Evolutionary conservation across 2,888 invertebrate species (phyloP), one percentile per base, ranked within the genome.

Genomic region (Lasioglossum pauxillum): DNA sequence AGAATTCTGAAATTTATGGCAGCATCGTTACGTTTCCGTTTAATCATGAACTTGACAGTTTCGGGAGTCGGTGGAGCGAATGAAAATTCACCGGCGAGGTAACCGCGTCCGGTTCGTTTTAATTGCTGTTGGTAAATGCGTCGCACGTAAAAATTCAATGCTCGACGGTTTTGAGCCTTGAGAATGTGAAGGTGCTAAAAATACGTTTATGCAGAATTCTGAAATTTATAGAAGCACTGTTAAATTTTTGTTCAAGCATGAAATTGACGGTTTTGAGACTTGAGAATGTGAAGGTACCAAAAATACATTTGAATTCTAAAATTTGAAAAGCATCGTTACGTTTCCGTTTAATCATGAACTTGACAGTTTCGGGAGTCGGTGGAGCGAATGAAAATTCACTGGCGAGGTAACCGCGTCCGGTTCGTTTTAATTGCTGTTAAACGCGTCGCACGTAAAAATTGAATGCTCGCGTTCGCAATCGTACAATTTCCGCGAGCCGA

Each of bases 401-500:
- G 7, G n/a, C 5, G 27, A 7, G 16, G 0, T 5, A 46, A 38
- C 14, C 49, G 49, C 31, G 46, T 53, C 27, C 16, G 23, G 31
- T 57, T 19, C 19, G 23, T 19, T 41, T 72, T 75, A 69, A 71
- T 60, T 69, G 78, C 82, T 44, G 53, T 74, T 82, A 64, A 82
- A 82, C 82, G 46, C 41, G 49, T 41, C 64, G 64, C 64, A 49
- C 49, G 71, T 44, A 67, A 73, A 76, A 60, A 76, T 82, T 53
- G 35, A 23, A 57, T n/a, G 60, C 71, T 35, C 49, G 72, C 3
- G 60, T 12, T 16, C n/a, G 74, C 38, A 31, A 83, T 75, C 31
- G 78, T n/a, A 76, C 73, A 74, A 81, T 77, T 84, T 85, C 64
- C 64, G 16, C 64, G 14, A 49, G 31, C n/a, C 67, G 79, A 73